Conservation (phyloP, 2,888 invertebrate species). For the Nasonia oneida region DNA sequence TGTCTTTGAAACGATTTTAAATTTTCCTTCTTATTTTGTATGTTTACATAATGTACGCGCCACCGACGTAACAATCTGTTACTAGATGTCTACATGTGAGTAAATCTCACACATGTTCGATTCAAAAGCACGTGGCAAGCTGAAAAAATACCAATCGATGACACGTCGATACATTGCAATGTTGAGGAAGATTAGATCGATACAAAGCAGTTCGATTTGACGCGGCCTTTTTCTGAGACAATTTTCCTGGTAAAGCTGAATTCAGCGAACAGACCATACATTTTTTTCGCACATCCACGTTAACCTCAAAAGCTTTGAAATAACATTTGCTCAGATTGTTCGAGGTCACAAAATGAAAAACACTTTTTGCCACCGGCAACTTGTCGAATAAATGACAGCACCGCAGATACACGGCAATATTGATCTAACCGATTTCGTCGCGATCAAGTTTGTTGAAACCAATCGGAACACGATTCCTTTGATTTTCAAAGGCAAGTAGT, state of each 20-base stretch:
- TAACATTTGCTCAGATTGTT: not conserved
- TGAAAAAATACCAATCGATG: not conserved
- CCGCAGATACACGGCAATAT: not conserved
- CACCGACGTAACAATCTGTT: not conserved
- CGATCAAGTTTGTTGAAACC: not conserved
- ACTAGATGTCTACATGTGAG: not conserved
- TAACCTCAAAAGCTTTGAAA: not conserved
- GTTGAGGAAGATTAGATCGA: not conserved
- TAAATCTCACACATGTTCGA: not conserved
- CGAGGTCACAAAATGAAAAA: not conserved
- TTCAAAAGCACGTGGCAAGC: not conserved
- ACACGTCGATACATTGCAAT: not conserved
- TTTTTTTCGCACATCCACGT: not conserved
- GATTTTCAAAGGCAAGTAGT: not conserved
- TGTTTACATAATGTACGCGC: conserved; percentile 13
- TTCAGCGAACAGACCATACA: not conserved
- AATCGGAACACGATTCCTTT: not conserved
- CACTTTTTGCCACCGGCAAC: not conserved
- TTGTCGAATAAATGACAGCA: not conserved
- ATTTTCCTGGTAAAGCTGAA: not conserved
- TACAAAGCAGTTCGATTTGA: not conserved
- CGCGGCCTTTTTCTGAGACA: not conserved
- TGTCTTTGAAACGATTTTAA: not conserved
- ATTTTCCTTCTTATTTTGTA: not conserved
- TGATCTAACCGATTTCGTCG: conserved; percentile 18